Base-by-base conservation (phyloP, 2,113 vertebrate genomes). In the Lepus timidus region DNA sequence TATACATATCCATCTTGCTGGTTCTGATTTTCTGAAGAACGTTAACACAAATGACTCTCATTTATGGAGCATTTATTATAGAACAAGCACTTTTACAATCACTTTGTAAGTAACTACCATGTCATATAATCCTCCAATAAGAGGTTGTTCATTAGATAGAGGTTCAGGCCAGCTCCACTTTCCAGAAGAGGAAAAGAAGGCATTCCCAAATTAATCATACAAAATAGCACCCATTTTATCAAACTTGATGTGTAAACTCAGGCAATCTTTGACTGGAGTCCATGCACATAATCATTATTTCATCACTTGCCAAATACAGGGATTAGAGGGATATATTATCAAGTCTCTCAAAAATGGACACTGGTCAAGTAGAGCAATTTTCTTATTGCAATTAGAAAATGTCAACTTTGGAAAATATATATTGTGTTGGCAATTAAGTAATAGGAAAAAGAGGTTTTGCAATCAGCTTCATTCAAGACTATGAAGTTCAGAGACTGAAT, bases 381-480 rank as follows among this genome's bases (percentile, higher is more conserved):
- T 70, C 33, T 84, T 85, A 29, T 3, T 95, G 70, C 44, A 93
- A 6, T 61, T 44, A 71, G 71, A 19, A 96, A 96, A 96, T 2
- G 22, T 75, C 61, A 90, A 25, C 89, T 89, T 67, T 81, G 58
- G 33, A 84, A 97, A 82, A 96, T 75, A 96, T 74, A 76, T 75
- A 39, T 62, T 90, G 74, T 96, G 91, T 89, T 89, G 73, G 27
- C 93, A 91, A 96, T 95, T 85, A 96, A 95, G 88, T 94, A 95
- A 88, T 16, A 76, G 51, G 80, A 67, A 95, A 95, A 92, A 19
- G 58, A 87, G 2, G 4, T 74, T 95, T 95, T 67, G 52, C 22
- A 96, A 97, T 97, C 93, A 94, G 84, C 27, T 39, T 61, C 96
- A 94, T 95, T 97, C 85, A 90, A 61, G 58, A 79, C 85, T 78